Base-by-base conservation (phyloP, 2,797 vertebrate genomes). In the Borostomias antarcticus region DNA sequence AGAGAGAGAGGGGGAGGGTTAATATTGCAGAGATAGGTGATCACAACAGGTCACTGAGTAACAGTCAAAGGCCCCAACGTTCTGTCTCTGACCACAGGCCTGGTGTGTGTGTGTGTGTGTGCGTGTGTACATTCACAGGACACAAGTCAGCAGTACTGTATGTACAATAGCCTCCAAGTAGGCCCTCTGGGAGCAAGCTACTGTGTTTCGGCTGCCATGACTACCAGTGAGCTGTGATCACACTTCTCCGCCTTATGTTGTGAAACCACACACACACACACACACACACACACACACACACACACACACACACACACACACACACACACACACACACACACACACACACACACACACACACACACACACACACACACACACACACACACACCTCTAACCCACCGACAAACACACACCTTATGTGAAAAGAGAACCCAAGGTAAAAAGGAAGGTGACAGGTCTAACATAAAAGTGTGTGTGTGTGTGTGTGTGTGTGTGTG, bases 31-130 rank as follows among this genome's bases (percentile, higher is more conserved):
- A 81, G 82, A 81, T 80, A 86, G 82, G 75, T 84, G 78, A 76
- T 83, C 79, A 82, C 70, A 82, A 80, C 82, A 85, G 84, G 82
- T 85, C 82, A 83, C 79, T 82, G 83, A 85, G 89, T 78, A 88
- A 86, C 64, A 32, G 71, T 77, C 58, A 76, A 76, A 73, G 76
- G 58, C 66, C 71, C 2, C 8, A 2, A 71, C 9, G 66, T 78
- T 75, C 57, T 58, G 61, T 43, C 58, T 68, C 67, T 65, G 75
- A 75, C 59, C 73, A 74, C 70, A n/a, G 60, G 85, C 82, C 62
- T 30, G 84, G 77, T 70, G 76, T 81, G 76, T 73, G 61, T 60
- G 63, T 71, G 76, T 76, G 78, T 59, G 63, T 70, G 72, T 69
- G 65, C 57, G 79, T 73, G 68, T 72, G 69, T 77, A 75, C 10